Percentiles rank a stretch among this genome's conserved stretches.
Evolutionary conservation across 2,113 vertebrate species (phyloP).

Genomic region (Colistium nudipinnis): DNA sequence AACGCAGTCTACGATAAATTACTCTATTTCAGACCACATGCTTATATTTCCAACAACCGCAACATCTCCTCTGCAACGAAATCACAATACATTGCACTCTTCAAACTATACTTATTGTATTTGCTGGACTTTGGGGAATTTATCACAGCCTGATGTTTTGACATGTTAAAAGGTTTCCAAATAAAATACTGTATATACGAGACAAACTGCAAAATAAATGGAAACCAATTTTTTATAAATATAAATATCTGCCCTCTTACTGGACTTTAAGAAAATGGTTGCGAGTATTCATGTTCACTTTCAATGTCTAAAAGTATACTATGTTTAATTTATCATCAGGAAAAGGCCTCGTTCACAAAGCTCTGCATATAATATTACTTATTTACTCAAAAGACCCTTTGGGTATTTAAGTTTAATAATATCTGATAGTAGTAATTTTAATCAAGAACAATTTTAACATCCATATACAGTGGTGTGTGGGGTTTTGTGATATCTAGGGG

Average conservation of each 20-base stretch:
- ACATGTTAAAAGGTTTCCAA: slow-evolving; percentile 35
- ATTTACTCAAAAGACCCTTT: too few relatives aligned
- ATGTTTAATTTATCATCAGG: too few relatives aligned
- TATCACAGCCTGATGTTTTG: slow-evolving; percentile 41
- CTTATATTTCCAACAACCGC: slow-evolving; percentile 37
- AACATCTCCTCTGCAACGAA: slow-evolving; percentile 24
- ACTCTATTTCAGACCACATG: slow-evolving; percentile 43
- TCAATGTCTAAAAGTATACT: background rate
- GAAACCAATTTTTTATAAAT: slow-evolving; percentile 22
- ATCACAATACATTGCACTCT: slow-evolving; percentile 38
- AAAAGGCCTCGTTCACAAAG: too few relatives aligned
- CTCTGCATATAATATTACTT: too few relatives aligned
- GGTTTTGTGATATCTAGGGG: background rate
- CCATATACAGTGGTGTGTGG: background rate
- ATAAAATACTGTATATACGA: slow-evolving; percentile 36
- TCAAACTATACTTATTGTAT: slow-evolving; percentile 33
- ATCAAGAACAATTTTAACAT: background rate
- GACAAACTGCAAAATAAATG: slow-evolving; percentile 15
- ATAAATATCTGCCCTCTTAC: slow-evolving; percentile 43
- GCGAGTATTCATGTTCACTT: background rate
- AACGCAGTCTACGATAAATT: slow-evolving; percentile 26
- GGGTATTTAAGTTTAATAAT: background rate
- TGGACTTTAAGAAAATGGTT: slow-evolving; percentile 8
- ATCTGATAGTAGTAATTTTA: background rate
- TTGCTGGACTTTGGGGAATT: slow-evolving; percentile 34